A percentile compares a stretch with the other conserved stretches of the same genome.
Conservation (phyloP, 2,888 invertebrate genomes). For the Calliopum simillimum region DNA sequence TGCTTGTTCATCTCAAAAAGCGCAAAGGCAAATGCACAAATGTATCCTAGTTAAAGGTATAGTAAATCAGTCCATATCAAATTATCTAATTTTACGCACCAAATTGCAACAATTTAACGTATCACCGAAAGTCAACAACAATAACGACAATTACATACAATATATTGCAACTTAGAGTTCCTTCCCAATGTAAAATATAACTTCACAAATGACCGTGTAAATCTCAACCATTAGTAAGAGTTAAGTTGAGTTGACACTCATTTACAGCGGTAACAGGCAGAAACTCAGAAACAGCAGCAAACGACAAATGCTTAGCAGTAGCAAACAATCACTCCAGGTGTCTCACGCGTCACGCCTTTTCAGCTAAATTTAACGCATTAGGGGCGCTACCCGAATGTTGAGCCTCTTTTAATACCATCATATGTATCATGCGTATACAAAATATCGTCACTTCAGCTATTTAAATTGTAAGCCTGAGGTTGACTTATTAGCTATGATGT, state of each 20-base stretch:
- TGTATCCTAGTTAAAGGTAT: conserved; percentile 26
- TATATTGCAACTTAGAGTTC: no score
- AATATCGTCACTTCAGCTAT: no score
- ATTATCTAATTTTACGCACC: conserved; percentile 67
- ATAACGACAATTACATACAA: background rate
- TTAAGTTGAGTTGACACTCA: conserved; percentile 29
- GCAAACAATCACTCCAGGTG: conserved; percentile 65
- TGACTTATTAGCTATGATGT: conserved; percentile 33
- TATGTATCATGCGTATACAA: no score
- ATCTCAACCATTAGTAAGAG: background rate
- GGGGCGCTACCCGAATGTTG: conserved; percentile 29
- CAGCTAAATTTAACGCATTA: conserved; percentile 32
- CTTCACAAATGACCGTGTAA: background rate
- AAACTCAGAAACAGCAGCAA: conserved; percentile 1
- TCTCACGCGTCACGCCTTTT: conserved; percentile 63
- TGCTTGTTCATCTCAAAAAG: background rate
- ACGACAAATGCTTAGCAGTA: conserved; percentile 14
- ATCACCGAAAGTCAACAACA: conserved; percentile 23
- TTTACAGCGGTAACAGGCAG: conserved; percentile 35
- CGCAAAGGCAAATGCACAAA: background rate
- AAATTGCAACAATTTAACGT: conserved; percentile 62
- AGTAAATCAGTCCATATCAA: conserved; percentile 52
- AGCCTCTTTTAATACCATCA: conserved; percentile 3
- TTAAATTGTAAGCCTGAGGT: conserved; percentile 2
- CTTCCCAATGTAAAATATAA: no score